Percentiles rank a stretch among this genome's conserved stretches.
Evolutionary conservation across 2,888 invertebrate genomes (phyloP).

Genomic region (Caenorhabditis virilis): DNA sequence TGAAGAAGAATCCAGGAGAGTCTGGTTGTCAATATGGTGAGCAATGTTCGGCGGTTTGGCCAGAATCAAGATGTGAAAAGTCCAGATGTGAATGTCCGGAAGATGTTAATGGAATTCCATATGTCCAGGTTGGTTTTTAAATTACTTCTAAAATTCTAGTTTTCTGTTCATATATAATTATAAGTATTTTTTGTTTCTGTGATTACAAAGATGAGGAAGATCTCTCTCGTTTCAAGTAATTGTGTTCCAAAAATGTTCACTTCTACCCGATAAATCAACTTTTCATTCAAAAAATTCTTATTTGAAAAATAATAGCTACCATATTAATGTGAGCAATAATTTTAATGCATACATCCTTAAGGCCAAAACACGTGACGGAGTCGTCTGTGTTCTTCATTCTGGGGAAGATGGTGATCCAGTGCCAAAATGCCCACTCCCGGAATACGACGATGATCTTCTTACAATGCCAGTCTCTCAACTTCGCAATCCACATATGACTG

Average conservation of each 20-base stretch:
- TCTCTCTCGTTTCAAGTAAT: too few relatives aligned
- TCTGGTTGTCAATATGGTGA: constrained; percentile 66
- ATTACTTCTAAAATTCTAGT: too few relatives aligned
- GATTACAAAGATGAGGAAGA: too few relatives aligned
- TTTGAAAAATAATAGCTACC: too few relatives aligned
- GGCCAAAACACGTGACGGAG: constrained; percentile 65
- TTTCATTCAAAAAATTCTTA: too few relatives aligned
- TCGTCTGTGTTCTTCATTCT: constrained; percentile 66
- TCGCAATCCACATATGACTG: constrained; percentile 67
- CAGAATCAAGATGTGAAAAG: constrained; percentile 65
- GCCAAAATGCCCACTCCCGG: constrained; percentile 54
- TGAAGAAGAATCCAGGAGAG: constrained; percentile 68
- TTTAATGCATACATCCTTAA: too few relatives aligned
- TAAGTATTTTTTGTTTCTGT: too few relatives aligned
- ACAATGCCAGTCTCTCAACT: constrained; percentile 68
- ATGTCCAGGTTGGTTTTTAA: constrained; percentile 51
- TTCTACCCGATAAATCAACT: too few relatives aligned
- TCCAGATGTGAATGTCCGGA: constrained; percentile 67
- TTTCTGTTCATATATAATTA: too few relatives aligned
- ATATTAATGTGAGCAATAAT: too few relatives aligned
- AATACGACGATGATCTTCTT: constrained; percentile 66
- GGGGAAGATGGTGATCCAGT: constrained; percentile 68
- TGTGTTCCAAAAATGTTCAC: too few relatives aligned
- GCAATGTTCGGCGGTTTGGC: constrained; percentile 67
- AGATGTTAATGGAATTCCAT: constrained; percentile 67